Base-by-base conservation (phyloP, 1,140 invertebrate genomes). In the Helicoverpa zea region DNA sequence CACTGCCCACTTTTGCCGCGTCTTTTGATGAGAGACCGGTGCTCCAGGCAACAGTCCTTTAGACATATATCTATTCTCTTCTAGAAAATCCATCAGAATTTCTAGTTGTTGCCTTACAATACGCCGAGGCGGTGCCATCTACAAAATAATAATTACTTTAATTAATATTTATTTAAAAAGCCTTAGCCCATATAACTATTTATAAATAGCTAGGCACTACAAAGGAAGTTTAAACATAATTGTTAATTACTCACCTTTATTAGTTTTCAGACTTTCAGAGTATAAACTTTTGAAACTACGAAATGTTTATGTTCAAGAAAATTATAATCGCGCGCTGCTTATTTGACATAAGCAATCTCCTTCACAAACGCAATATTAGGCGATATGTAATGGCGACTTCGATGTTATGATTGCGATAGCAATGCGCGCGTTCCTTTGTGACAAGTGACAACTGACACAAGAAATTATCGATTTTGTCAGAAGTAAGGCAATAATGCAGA, bases 81-180 rank as follows among this genome's bases (percentile, higher is more conserved):
- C 91, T 52, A 94, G 75, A 84, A 89, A 94, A 68, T 92, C 88
- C 79, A 94, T 88, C 52, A 94, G 75, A 74, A 93, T 91, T 73
- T 94, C 92, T 51, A 90, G 81, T 63, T 94, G 93, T 63, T 90
- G 80, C 70, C 86, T 86, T 56, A 88, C 80, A 85, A 94, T 93
- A 78, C 87, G 89, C 52, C 91, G 86, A 68, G 91, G 93, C 29
- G 93, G 92, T 70, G 91, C 91, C 93, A 94, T 94, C 88, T 92
- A 74, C 59, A 84, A 73, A 49, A 54, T 72, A 72, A 84, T 78
- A 54, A 63, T 79, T 43, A 73, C 23, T 23, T 23, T 23, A 56
- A 51, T 54, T 18, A 29, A 30, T 23, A 23, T 59, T n/a, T 23
- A 18, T 56, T 3, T 18, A 18, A 18, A n/a, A 23, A 23, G 3